Percentiles rank a stretch among this genome's conserved stretches.
These are phyloP conservation scores for Nematopogon swammerdamellus DNA, from an alignment of 2,888 invertebrate species.

Conservation along the genomic window DNA sequence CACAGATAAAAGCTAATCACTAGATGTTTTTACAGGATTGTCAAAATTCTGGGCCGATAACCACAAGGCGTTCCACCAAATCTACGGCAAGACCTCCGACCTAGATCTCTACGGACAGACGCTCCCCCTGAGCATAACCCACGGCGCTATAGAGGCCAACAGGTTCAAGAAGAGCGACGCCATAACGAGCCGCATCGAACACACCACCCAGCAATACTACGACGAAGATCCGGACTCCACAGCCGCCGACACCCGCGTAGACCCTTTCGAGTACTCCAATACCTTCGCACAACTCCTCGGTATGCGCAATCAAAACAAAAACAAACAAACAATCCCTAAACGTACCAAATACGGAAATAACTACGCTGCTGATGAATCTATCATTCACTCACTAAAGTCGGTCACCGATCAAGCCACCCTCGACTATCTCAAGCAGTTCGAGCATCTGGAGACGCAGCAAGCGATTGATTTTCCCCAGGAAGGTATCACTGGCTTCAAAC, in stretches of 20 bases:
- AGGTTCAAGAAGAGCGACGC: constrained; percentile 8
- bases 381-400: constrained; percentile 29
- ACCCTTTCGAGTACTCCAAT: constrained; percentile 20
- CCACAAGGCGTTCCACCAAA: constrained; percentile 37
- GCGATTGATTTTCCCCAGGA: constrained; percentile 15
- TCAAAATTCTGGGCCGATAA: constrained; percentile 44
- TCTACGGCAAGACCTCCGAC: constrained; percentile 44
- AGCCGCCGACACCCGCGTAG: constrained; percentile 16
- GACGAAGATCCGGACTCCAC: constrained; percentile 13
- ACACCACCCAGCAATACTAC: constrained; percentile 28
- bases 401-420: constrained; percentile 35
- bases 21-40: constrained; percentile 30
- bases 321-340: constrained; percentile 1
- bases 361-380: constrained; percentile 18
- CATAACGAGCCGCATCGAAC: constrained; percentile 14
- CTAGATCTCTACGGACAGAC: constrained; percentile 32
- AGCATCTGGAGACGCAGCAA: constrained; percentile 20
- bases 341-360: neutral
- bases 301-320: neutral
- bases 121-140: constrained; percentile 23
- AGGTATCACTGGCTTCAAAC: constrained; percentile 18
- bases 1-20: too few species aligned
- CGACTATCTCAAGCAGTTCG: constrained; percentile 33
- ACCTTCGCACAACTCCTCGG: constrained; percentile 17
- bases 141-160: constrained; percentile 15